Evolutionary conservation across 2,888 invertebrate species (phyloP).

Genomic region (Nomada fabriciana): DNA sequence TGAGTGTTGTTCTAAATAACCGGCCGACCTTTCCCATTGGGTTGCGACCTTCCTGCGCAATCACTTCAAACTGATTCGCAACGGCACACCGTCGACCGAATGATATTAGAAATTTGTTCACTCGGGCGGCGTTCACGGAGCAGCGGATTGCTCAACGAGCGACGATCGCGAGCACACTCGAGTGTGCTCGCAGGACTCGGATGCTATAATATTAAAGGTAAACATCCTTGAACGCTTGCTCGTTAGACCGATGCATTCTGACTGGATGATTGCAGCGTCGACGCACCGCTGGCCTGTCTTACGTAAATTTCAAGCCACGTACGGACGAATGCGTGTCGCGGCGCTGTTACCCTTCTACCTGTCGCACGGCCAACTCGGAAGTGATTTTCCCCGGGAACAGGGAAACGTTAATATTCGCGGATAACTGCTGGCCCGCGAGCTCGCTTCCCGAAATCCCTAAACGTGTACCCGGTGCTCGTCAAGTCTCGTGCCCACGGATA

Average conservation of each 20-base stretch:
- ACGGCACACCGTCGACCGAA: neutral
- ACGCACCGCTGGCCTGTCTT: conserved; percentile 73
- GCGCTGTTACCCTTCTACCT: conserved; percentile 73
- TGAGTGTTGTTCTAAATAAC: conserved; percentile 76
- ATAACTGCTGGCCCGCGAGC: neutral
- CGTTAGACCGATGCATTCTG: conserved; percentile 78
- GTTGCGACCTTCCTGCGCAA: conserved; percentile 75
- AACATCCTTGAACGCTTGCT: conserved; percentile 81
- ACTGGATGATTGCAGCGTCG: conserved; percentile 70
- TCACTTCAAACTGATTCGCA: conserved; percentile 70
- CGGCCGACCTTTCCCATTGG: conserved; percentile 78
- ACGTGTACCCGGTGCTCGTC: conserved; percentile 32
- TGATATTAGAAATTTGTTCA: too few species aligned
- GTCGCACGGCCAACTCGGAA: conserved; percentile 51
- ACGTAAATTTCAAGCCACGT: conserved; percentile 81
- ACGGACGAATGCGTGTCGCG: conserved; percentile 78
- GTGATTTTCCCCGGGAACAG: neutral
- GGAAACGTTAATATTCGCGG: neutral
- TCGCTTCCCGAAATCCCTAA: conserved; percentile 2
- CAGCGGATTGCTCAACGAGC: neutral
- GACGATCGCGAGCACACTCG: conserved; percentile 37
- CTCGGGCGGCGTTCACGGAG: too few species aligned
- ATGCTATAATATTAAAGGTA: conserved; percentile 81
- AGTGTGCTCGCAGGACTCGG: conserved; percentile 15
- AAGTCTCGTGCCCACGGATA: conserved; percentile 66